Percentiles rank a stretch among this genome's conserved stretches.
These are phyloP conservation scores for Drosophila lacteicornis DNA, from an alignment of 1,140 invertebrate species.

Conservation along the genomic window DNA sequence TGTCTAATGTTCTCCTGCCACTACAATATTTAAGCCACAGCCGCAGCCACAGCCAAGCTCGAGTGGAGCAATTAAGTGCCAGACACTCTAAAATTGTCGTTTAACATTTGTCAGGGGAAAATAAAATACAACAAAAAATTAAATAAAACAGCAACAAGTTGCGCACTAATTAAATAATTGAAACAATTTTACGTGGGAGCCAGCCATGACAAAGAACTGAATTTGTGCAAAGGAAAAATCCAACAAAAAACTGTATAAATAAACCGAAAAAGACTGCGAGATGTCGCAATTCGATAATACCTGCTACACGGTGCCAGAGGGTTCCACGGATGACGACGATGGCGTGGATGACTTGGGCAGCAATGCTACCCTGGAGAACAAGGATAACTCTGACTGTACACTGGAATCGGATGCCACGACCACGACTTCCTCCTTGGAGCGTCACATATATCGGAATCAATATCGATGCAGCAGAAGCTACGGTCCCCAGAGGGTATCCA, in stretches of 20 bases:
- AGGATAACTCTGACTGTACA: constrained; percentile 57
- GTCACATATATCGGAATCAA: constrained; percentile 58
- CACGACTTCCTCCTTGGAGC: constrained; percentile 68
- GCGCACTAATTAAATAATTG: constrained; percentile 64
- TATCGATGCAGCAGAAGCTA: constrained; percentile 47
- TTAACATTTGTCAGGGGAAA: constrained; percentile 60
- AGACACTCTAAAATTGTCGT: constrained; percentile 59
- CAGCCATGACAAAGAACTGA: constrained; percentile 40
- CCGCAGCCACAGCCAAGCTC: constrained; percentile 7
- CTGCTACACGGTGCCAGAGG: constrained; percentile 82
- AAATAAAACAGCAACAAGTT: constrained; percentile 32
- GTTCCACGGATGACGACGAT: constrained; percentile 57
- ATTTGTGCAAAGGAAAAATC: constrained; percentile 31
- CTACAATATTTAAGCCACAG: constrained; percentile 18
- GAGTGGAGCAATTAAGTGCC: constrained; percentile 53
- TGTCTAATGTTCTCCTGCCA: constrained; percentile 37
- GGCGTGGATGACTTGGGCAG: constrained; percentile 43
- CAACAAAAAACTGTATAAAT: background rate
- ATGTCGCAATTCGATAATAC: constrained; percentile 80
- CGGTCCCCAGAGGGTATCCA: constrained; percentile 58
- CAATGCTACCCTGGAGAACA: constrained; percentile 67
- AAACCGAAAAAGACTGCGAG: background rate
- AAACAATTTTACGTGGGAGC: constrained; percentile 51
- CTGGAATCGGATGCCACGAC: constrained; percentile 66
- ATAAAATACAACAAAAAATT: constrained; percentile 9